Conservation (phyloP, 1,140 invertebrate species). For the Oppia nitens region DNA sequence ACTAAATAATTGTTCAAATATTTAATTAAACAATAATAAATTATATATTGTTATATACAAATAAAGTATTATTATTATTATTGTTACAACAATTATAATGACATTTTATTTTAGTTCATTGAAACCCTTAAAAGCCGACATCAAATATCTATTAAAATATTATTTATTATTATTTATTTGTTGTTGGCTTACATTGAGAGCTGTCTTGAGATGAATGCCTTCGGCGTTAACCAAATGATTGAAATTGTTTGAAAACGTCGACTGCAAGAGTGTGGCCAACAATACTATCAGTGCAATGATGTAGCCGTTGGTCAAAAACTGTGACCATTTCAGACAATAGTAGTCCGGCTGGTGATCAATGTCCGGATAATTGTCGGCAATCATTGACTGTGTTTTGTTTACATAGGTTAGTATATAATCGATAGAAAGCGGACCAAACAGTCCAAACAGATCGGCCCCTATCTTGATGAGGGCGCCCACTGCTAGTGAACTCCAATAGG, state of each 20-base stretch:
- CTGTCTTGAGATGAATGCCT: conserved; percentile 56
- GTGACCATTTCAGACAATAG: conserved; percentile 22
- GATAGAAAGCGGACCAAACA: conserved; percentile 57
- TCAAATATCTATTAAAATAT: too few relatives aligned
- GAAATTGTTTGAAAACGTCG: conserved; percentile 62
- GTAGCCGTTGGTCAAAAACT: conserved; percentile 58
- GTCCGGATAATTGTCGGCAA: neutral
- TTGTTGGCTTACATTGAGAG: conserved; percentile 41
- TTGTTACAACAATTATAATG: too few relatives aligned
- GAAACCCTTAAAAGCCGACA: too few relatives aligned
- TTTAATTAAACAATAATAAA: too few relatives aligned
- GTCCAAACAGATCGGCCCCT: conserved; percentile 51
- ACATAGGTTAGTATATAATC: conserved; percentile 52
- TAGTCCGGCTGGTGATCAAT: neutral
- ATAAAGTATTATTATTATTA: too few relatives aligned
- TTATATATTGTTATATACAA: too few relatives aligned
- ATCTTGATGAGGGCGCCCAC: conserved; percentile 50
- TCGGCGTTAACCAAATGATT: conserved; percentile 62
- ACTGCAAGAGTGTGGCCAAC: conserved; percentile 51
- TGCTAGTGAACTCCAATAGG: conserved; percentile 50
- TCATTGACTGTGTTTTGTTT: conserved; percentile 17
- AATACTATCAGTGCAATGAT: conserved; percentile 52
- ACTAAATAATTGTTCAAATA: too few relatives aligned
- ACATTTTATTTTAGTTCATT: too few relatives aligned
- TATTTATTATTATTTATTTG: too few relatives aligned